These are phyloP conservation scores for Meghimatium bilineatum DNA, from an alignment of 2,888 invertebrate genomes.

Conservation along the genomic window DNA sequence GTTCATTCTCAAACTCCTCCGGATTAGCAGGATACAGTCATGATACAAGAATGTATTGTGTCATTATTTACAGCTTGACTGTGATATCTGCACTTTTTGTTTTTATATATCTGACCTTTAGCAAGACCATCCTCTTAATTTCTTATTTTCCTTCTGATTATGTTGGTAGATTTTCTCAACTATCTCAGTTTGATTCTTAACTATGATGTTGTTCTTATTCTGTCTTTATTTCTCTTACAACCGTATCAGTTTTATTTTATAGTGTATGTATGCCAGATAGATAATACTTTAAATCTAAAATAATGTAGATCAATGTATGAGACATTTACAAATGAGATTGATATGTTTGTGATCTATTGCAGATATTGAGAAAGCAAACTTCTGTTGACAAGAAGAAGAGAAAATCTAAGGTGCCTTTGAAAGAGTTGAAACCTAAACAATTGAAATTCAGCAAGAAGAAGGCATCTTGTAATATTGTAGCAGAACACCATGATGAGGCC, in stretches of 20 bases:
- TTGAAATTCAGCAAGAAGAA: conserved; percentile 5
- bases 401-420: not conserved
- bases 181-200: too few species aligned
- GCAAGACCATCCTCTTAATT: too few species aligned
- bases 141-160: too few species aligned
- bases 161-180: too few species aligned
- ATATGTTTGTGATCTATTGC: not conserved
- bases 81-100: too few species aligned
- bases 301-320: not conserved
- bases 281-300: not conserved
- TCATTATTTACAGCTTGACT: too few species aligned
- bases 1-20: too few species aligned
- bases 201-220: not conserved
- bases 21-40: too few species aligned
- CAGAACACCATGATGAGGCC: conserved; percentile 4
- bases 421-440: conserved; percentile 8
- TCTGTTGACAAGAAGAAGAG: conserved; percentile 40
- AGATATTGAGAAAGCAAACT: conserved; percentile 30
- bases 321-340: not conserved
- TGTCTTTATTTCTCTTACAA: not conserved
- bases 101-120: too few species aligned
- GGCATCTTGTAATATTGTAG: not conserved
- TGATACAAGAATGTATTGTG: too few species aligned
- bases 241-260: not conserved
- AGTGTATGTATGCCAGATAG: not conserved